These are phyloP conservation scores for Paracentrotus lividus DNA, from an alignment of 53 echinoderm and acorn worm genomes.

Conservation along the genomic window DNA sequence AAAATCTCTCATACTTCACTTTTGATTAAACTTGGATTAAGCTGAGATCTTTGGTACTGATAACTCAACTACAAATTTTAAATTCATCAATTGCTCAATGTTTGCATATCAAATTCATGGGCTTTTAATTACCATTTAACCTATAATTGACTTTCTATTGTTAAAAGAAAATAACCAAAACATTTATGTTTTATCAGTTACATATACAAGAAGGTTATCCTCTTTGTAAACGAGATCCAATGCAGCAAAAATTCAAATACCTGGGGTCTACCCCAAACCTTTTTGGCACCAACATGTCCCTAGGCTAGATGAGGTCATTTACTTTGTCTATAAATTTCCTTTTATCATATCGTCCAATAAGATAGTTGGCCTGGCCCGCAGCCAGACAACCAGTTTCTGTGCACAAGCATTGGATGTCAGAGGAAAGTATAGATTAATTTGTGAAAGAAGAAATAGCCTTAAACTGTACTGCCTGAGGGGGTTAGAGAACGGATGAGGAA, in stretches of 20 bases:
- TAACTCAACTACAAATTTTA: no score
- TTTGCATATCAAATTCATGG: no score
- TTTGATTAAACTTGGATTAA: no score
- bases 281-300: constrained; percentile 41
- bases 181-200: no score
- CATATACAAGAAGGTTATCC: background rate
- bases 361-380: background rate
- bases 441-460: background rate
- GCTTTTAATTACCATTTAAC: no score
- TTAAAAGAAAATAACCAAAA: no score
- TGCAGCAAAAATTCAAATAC: background rate
- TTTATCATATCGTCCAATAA: background rate
- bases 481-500: background rate
- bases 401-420: background rate
- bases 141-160: no score
- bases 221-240: background rate
- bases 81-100: no score
- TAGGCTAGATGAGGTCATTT: constrained; percentile 29
- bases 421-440: background rate
- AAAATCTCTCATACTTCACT: no score
- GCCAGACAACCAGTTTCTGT: constrained; percentile 24
- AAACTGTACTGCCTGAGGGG: background rate
- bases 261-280: constrained; percentile 20
- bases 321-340: constrained; percentile 9
- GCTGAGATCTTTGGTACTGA: no score